Base-by-base conservation (phyloP, 1,140 invertebrate species). In the Leptinotarsa texana region DNA sequence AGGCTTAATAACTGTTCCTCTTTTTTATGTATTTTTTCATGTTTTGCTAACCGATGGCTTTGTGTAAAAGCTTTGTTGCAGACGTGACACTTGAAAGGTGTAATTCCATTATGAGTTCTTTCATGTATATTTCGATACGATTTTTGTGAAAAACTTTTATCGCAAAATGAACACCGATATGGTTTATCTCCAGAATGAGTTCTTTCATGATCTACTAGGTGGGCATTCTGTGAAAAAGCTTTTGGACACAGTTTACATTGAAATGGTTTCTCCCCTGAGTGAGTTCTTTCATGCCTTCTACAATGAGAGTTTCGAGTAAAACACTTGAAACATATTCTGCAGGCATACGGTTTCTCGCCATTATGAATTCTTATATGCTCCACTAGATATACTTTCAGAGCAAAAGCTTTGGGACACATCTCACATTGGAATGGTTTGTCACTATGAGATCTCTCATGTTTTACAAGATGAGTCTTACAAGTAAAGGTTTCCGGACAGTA, bases 181-280 rank as follows among this genome's bases (percentile, higher is more conserved):
- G 69, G 69, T 70, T 70, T 70, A 22, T 70, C 69, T 15, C 69
- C 69, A 15, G 17, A 21, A 70, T 70, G 69, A 49, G 5, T 57
- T 22, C 27, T 47, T 47, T 21, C 33, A 22, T 70, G 69, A 4
- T 57, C 51, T 66, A 84, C 87, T 63, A 89, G 74, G 8, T 87
- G 88, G 0, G 88, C 87, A 24, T 87, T 84, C 77, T 90, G 90
- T 0, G 88, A 88, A 79, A 91, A 92, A 3, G 83, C 78, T 63
- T 87, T 87, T 1, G 87, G 81, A 79, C 90, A 91, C 13, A 89
- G 82, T n/a, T 80, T 82, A 81, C 92, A 93, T 80, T 89, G 89
- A 81, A 84, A 91, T 66, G 87, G 91, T 84, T 87, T 88, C 63
- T 89, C 48, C 6, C 63, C 70, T 13, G 70, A 68, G 57, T 77